Evolutionary conservation across 2,113 vertebrate species (phyloP), one percentile per base, ranked within the genome.

Genomic region (Macquaria australasica): DNA sequence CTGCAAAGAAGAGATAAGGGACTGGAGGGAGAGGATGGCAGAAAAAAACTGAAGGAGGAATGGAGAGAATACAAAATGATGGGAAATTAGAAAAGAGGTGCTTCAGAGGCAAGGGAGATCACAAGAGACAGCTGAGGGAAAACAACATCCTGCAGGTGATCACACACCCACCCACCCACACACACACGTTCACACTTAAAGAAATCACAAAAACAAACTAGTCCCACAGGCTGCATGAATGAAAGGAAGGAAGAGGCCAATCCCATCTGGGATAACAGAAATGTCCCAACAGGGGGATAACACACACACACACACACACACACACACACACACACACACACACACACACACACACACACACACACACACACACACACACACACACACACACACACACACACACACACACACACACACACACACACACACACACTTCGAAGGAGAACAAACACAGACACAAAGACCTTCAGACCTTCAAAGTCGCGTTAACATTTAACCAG

Each of bases 131-230:
- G 77, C 81, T 84, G 23, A 64, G 79, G 79, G 87, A 82, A 89
- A 91, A 90, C 88, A 88, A 88, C 92, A 91, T 90, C 87, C 87
- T 91, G 83, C 84, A 88, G 91, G 91, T 90, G 89, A 92, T 77
- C 68, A 82, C 81, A 88, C 81, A 59, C 77, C 31, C 63, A 70
- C 76, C 62, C 73, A 64, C 58, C 41, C 37, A 59, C 55, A 71
- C 58, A 41, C 58, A 73, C 56, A 43, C 63, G 60, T 59, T 86
- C 81, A 80, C 85, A 84, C 78, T 80, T 84, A 73, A 79, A 86
- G 77, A 83, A 88, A 79, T 80, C 82, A 81, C 79, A 87, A 72
- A 64, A 75, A 87, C 68, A 62, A 87, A 82, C 58, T 25, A 12
- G 69, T 84, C 86, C 86, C 77, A 79, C 31, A 41, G 79, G 82